Percentiles rank a stretch among this genome's conserved stretches.
Evolutionary conservation across 2,113 vertebrate genomes (phyloP).

Genomic region (Carlito syrichta): DNA sequence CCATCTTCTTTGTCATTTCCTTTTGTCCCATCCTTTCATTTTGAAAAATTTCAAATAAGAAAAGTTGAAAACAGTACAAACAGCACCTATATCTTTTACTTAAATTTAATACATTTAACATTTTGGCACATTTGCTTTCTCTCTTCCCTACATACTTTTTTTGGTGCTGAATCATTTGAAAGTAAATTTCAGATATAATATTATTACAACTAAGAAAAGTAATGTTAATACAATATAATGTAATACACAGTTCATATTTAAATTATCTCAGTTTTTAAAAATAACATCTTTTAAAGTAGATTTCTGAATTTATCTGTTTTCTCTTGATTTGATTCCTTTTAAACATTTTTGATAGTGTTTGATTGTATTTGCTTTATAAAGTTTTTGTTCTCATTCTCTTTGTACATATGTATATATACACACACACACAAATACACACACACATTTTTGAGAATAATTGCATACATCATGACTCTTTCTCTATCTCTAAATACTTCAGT

Average conservation of each 20-base stretch:
- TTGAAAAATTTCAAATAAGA: not conserved
- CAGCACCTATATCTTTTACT: not conserved
- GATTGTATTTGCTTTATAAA: not conserved
- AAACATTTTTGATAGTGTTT: not conserved
- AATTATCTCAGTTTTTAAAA: not conserved
- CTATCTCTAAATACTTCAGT: not conserved
- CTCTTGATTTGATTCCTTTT: not conserved
- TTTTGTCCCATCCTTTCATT: not conserved
- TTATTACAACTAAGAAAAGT: not conserved
- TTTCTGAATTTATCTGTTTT: not conserved
- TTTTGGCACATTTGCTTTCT: not conserved
- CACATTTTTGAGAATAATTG: not conserved
- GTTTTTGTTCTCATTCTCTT: not conserved
- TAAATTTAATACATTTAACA: not conserved
- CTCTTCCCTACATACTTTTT: not conserved
- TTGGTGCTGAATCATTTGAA: not conserved
- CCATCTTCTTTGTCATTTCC: not conserved
- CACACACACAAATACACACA: no score
- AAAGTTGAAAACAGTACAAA: not conserved
- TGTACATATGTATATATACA: not conserved
- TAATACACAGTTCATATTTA: not conserved
- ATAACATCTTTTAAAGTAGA: not conserved
- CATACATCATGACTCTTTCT: not conserved
- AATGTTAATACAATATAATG: not conserved
- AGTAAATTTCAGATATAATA: not conserved